Evolutionary conservation across 2,113 vertebrate species (phyloP).

Genomic region (Australoheros scitulus): DNA sequence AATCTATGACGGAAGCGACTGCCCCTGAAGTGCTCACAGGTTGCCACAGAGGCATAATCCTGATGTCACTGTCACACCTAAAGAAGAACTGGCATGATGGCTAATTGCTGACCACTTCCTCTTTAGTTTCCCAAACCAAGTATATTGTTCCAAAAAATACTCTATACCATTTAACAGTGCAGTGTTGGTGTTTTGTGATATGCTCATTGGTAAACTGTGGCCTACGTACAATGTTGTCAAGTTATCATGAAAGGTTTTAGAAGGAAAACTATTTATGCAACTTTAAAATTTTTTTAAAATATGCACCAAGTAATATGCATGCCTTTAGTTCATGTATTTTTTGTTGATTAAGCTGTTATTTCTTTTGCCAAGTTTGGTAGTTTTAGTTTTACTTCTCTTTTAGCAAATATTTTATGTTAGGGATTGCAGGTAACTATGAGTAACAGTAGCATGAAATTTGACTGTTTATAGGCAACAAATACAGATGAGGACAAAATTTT

Average conservation of each 20-base stretch:
- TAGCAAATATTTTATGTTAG: neutral
- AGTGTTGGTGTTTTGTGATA: slow-evolving; percentile 20
- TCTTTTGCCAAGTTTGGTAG: neutral
- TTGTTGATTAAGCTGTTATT: neutral
- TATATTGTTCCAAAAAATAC: neutral
- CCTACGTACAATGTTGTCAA: slow-evolving; percentile 9
- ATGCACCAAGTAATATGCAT: slow-evolving; percentile 17
- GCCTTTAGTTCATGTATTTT: neutral
- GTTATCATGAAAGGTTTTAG: neutral
- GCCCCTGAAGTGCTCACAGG: slow-evolving; percentile 63
- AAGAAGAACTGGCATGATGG: neutral
- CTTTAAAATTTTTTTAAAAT: neutral
- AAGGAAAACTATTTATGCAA: slow-evolving; percentile 17
- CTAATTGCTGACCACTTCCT: neutral
- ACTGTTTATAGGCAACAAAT: neutral
- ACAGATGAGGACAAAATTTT: neutral
- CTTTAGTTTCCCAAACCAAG: slow-evolving; percentile 12
- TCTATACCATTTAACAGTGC: slow-evolving; percentile 7
- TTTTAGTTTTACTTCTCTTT: neutral
- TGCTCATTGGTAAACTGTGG: slow-evolving; percentile 12
- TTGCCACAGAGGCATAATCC: neutral
- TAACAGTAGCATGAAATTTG: neutral
- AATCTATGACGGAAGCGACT: slow-evolving; percentile 95
- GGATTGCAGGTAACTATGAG: neutral
- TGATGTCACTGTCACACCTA: slow-evolving; percentile 6